A percentile compares a stretch with the other conserved stretches of the same genome.
Conservation (phyloP, 64 coral and sea anemone species). For the Actinia equina region DNA sequence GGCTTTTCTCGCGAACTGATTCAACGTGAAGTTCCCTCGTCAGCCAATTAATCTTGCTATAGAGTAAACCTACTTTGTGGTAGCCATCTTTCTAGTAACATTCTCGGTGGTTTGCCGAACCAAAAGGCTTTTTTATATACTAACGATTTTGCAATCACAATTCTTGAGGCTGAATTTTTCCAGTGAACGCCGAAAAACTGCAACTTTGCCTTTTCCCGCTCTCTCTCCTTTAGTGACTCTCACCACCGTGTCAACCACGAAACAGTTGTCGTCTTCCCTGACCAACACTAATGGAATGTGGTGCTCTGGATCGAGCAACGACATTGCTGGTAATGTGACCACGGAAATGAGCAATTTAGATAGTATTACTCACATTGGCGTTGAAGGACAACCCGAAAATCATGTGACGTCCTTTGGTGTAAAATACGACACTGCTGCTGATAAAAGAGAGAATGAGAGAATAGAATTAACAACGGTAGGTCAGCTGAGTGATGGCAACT, state of each 20-base stretch:
- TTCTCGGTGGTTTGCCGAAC: no score
- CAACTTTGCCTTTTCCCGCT: background rate
- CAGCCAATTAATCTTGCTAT: no score
- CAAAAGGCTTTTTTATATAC: no score
- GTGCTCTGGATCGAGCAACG: background rate
- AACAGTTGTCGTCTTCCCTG: background rate
- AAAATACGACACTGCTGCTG: background rate
- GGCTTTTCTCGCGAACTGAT: no score
- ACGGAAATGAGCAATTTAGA: background rate
- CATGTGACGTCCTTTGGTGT: background rate
- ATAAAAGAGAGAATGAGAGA: background rate
- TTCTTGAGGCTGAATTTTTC: no score
- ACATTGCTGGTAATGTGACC: background rate
- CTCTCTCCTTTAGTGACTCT: background rate
- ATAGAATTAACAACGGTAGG: background rate
- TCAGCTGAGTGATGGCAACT: background rate
- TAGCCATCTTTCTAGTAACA: no score
- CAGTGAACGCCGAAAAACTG: no score
- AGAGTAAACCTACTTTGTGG: no score
- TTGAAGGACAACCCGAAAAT: background rate
- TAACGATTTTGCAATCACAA: no score
- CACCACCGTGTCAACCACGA: background rate
- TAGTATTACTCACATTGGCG: background rate
- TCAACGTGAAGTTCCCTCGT: no score
- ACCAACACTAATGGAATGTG: background rate